Evolutionary conservation across 2,113 vertebrate species (phyloP).

Genomic region (Mobula hypostoma): DNA sequence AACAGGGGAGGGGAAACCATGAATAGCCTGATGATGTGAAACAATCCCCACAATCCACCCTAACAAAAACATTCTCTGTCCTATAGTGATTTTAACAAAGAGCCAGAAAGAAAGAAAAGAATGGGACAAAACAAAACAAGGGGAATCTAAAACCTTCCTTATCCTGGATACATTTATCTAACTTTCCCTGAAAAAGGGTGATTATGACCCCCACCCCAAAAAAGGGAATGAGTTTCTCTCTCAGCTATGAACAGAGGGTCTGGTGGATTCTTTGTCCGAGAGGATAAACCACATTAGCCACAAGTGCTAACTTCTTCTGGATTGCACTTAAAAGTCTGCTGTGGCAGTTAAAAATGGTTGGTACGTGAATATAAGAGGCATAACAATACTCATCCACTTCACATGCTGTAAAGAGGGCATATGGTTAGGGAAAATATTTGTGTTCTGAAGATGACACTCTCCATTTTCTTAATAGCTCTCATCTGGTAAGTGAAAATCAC

Average conservation of each 20-base stretch:
- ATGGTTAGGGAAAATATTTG: conserved; percentile 70
- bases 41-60: conserved; percentile 82
- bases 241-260: conserved; percentile 54
- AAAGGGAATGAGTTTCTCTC: conserved; percentile 14
- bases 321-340: conserved; percentile 40
- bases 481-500: conserved; percentile 49
- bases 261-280: conserved; percentile 54
- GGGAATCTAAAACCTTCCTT: conserved; percentile 38
- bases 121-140: conserved; percentile 47
- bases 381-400: conserved; percentile 66
- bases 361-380: conserved; percentile 43
- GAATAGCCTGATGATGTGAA: conserved; percentile 83
- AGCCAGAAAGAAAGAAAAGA: conserved; percentile 40
- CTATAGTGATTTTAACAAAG: conserved; percentile 51
- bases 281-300: conserved; percentile 47
- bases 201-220: conserved; percentile 39
- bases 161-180: conserved; percentile 32
- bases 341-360: conserved; percentile 44
- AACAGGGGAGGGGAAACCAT: conserved; percentile 87
- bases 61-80: conserved; percentile 80
- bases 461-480: conserved; percentile 66
- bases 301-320: conserved; percentile 46
- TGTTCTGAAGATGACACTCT: conserved; percentile 69
- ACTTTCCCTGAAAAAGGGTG: not conserved
- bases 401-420: conserved; percentile 72